These are phyloP conservation scores for Drosophila takahashii DNA, from an alignment of 1,140 invertebrate genomes.

Conservation along the genomic window DNA sequence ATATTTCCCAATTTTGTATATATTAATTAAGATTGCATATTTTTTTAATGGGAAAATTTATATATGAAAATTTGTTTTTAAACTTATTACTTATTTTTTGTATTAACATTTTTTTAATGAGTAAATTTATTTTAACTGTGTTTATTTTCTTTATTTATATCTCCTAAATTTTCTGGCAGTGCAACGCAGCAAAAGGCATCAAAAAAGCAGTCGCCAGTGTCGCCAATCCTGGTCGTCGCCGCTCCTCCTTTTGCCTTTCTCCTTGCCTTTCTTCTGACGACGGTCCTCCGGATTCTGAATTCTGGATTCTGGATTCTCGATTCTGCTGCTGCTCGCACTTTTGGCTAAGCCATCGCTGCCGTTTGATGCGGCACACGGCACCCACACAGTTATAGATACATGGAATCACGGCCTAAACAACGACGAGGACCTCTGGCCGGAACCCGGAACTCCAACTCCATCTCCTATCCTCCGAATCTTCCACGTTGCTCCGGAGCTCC, in stretches of 20 bases:
- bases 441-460: not conserved
- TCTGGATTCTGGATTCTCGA: slow-evolving; percentile 7
- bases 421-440: slow-evolving; percentile 24
- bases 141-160: no score
- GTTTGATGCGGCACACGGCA: slow-evolving; percentile 55
- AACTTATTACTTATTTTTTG: no score
- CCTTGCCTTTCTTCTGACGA: slow-evolving; percentile 48
- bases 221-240: slow-evolving; percentile 46
- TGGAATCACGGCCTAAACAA: slow-evolving; percentile 69
- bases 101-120: no score
- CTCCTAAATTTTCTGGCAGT: slow-evolving; percentile 6
- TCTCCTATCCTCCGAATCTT: slow-evolving; percentile 1
- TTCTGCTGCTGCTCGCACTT: slow-evolving; percentile 62
- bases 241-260: slow-evolving; percentile 37
- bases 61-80: no score
- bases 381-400: slow-evolving; percentile 44
- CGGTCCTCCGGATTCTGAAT: slow-evolving; percentile 14
- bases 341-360: slow-evolving; percentile 62
- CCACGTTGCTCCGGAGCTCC: slow-evolving; percentile 22
- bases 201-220: slow-evolving; percentile 48
- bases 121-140: no score
- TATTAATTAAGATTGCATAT: no score
- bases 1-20: no score
- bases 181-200: slow-evolving; percentile 48
- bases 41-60: no score